Conservation (phyloP, 2,113 vertebrate genomes). For the Platysteira castanea region DNA sequence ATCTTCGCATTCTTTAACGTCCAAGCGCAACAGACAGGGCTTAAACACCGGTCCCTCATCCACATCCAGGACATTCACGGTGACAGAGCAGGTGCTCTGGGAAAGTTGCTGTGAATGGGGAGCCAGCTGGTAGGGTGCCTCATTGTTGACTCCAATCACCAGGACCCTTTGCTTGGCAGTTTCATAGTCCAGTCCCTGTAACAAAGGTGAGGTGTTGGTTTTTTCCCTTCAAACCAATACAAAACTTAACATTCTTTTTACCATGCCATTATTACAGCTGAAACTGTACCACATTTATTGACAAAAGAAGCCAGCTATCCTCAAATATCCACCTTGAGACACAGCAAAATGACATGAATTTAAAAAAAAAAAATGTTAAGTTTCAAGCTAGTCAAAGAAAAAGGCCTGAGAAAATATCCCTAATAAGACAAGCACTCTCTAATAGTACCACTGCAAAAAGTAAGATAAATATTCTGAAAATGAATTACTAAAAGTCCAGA, state of each 20-base stretch:
- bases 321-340: neutral
- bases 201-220: neutral
- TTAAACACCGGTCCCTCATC: slow-evolving; percentile 87
- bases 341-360: neutral
- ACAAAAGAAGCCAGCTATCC: neutral
- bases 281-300: neutral
- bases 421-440: neutral
- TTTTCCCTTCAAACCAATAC: neutral
- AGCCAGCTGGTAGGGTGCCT: slow-evolving; percentile 71
- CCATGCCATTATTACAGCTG: neutral
- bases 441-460: neutral
- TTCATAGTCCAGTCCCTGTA: slow-evolving; percentile 84
- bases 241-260: neutral
- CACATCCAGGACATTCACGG: slow-evolving; percentile 67
- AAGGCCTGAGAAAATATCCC: neutral
- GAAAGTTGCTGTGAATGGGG: slow-evolving; percentile 26
- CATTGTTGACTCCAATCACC: slow-evolving; percentile 78
- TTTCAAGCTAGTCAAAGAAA: neutral
- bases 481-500: neutral
- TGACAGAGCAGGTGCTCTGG: slow-evolving; percentile 73
- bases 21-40: slow-evolving; percentile 61
- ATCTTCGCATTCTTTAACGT: slow-evolving; percentile 75
- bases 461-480: neutral
- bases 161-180: slow-evolving; percentile 56
- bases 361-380: neutral